Evolutionary conservation across 35 echinoderm and acorn worm species (phyloP).

Genomic region (Hemicentrotus pulcherrimus): DNA sequence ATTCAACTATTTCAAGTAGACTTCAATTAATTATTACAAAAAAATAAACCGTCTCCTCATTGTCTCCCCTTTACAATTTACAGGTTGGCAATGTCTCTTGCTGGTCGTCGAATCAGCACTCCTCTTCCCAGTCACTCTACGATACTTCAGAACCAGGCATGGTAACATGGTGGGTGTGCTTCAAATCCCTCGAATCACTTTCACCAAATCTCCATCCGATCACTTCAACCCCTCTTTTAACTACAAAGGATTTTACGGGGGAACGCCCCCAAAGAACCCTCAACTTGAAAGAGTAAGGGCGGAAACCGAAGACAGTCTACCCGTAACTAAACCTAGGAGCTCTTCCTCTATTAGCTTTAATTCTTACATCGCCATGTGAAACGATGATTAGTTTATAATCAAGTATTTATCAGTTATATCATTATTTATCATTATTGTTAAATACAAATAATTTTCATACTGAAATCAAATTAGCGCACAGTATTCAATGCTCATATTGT

Average conservation of each 20-base stretch:
- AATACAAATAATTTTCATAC: too few relatives aligned
- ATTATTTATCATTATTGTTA: too few relatives aligned
- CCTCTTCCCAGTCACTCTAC: constrained; percentile 43
- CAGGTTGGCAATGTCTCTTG: constrained; percentile 61
- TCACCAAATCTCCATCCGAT: background rate
- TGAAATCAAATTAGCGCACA: too few relatives aligned
- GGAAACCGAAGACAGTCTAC: background rate
- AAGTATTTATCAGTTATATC: background rate
- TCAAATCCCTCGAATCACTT: background rate
- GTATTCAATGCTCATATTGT: too few relatives aligned
- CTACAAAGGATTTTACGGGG: background rate
- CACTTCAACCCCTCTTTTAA: background rate
- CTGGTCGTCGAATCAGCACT: constrained; percentile 58
- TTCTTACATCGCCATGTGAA: constrained; percentile 35
- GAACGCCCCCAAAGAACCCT: background rate
- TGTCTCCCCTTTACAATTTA: background rate
- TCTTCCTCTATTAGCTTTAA: background rate
- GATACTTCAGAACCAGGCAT: constrained; percentile 54
- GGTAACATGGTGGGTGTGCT: constrained; percentile 71
- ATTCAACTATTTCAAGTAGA: too few relatives aligned
- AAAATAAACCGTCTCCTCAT: background rate
- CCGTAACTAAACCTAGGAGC: background rate
- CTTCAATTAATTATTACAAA: too few relatives aligned
- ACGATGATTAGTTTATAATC: background rate
- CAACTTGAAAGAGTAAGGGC: background rate